Evolutionary conservation across 1,140 invertebrate species (phyloP), one percentile per base, ranked within the genome.

Genomic region (Pseudomyrmex sp.): DNA sequence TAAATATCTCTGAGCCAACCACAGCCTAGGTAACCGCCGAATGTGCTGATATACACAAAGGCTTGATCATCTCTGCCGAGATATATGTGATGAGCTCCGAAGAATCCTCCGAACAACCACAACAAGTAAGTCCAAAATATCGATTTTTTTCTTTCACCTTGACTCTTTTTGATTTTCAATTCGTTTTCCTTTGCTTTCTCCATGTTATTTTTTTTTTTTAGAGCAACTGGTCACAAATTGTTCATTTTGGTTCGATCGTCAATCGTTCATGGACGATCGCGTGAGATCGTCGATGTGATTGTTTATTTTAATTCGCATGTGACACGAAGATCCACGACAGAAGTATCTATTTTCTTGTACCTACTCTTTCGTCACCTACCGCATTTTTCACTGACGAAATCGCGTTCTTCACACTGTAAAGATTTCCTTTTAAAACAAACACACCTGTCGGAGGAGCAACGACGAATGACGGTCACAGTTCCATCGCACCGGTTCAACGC

Each of bases 1-100:
- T 97, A 98, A 1, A 98, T 91, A 91, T 99, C 98, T 20, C 96
- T 94, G 0, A 99, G 85, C 97, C 98, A 99, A 2, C 98, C 98
- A 10, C 97, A 90, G 3, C 98, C 97, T 89, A 97, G 95, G 90
- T 98, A 98, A 3, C 98, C 98, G 15, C 98, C 98, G 10, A 98
- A 94, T 1, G 97, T 98, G 65, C 96, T 96, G 95, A 97, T 97
- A 96, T 97, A 98, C 0, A 98, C 94, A 90, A 99, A 97, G 0
- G 97, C 98, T 90, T 99, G 98, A n/a, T 96, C 95, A 92, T 99
- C 98, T 75, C 98, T 94, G 62, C 96, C 96, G 61, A 99, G 94
- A 92, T 99, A 99, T 90, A 99, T 96, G 92, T 99, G 98, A 94
- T 99, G 98, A 1, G 98, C 93, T 0, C 98, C 98, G 85, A 98